phyloP scores from a whole-genome alignment of 2,797 vertebrate genomes.

The Acomys russatus region DNA sequence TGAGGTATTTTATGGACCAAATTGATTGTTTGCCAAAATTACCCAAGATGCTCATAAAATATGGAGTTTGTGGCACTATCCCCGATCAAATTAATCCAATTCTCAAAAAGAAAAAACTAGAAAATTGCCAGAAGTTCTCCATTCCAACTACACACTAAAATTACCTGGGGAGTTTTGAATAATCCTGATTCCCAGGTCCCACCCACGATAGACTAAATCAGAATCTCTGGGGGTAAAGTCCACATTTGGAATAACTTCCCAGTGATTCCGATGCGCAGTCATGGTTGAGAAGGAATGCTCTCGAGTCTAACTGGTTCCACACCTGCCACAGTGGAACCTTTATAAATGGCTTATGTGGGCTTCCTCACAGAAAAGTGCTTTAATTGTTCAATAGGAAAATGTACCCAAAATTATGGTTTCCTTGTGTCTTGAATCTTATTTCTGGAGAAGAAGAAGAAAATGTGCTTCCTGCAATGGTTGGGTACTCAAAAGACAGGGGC shows the following conservation, averaged over 20 bases:
- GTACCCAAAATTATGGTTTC: slow-evolving; percentile 19
- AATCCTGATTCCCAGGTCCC: slow-evolving; percentile 65
- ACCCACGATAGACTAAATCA: slow-evolving; percentile 61
- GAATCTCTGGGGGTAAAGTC: slow-evolving; percentile 35
- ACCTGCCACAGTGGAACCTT: slow-evolving; percentile 43
- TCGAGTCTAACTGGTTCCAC: slow-evolving; percentile 55
- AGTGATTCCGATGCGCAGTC: slow-evolving; percentile 2
- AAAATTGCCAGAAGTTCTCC: background rate
- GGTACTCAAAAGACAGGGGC: slow-evolving; percentile 44
- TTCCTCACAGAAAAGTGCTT: background rate
- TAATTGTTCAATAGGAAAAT: slow-evolving; percentile 44
- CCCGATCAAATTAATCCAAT: slow-evolving; percentile 55
- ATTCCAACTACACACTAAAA: slow-evolving; percentile 48
- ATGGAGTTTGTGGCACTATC: slow-evolving; percentile 54
- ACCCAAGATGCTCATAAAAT: slow-evolving; percentile 69
- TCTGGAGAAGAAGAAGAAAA: background rate
- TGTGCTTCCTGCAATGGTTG: background rate
- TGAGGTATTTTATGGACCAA: slow-evolving; percentile 60
- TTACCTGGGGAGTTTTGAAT: slow-evolving; percentile 60
- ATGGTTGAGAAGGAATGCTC: slow-evolving; percentile 15
- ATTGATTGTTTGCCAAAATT: slow-evolving; percentile 58
- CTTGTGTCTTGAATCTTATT: slow-evolving; percentile 48
- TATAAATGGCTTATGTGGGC: background rate
- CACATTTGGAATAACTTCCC: slow-evolving; percentile 61
- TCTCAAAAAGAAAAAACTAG: slow-evolving; percentile 55